Conservation (phyloP, 2,888 invertebrate species). For the Stegana nigrithorax region DNA sequence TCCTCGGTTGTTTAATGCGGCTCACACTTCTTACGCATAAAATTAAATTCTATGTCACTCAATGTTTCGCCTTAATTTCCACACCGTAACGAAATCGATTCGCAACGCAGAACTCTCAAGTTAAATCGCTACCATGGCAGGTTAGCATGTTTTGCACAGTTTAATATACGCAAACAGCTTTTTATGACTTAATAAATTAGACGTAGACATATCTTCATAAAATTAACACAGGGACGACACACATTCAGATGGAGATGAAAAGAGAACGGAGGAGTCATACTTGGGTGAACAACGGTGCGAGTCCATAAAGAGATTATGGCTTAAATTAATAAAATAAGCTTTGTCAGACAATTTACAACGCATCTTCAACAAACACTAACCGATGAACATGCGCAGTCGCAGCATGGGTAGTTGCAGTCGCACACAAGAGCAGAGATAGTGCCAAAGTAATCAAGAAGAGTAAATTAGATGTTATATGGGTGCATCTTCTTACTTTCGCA, state of each 20-base stretch:
- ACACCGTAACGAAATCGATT: constrained; percentile 33
- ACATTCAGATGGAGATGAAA: constrained; percentile 14
- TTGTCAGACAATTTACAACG: constrained; percentile 65
- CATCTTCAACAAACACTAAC: constrained; percentile 54
- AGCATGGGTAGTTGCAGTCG: constrained; percentile 33
- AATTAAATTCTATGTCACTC: constrained; percentile 37
- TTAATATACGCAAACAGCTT: constrained; percentile 61
- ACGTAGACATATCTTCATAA: constrained; percentile 32
- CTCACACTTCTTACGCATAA: constrained; percentile 30
- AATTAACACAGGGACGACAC: constrained; percentile 6
- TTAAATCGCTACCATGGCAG: not conserved
- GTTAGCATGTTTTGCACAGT: constrained; percentile 52
- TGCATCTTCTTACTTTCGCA: too few species aligned
- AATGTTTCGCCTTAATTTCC: constrained; percentile 40
- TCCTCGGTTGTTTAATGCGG: too few species aligned
- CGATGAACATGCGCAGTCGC: constrained; percentile 23
- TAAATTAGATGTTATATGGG: constrained; percentile 20
- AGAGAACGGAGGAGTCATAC: too few species aligned
- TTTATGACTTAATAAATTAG: constrained; percentile 58
- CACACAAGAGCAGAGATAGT: not conserved
- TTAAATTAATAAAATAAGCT: constrained; percentile 65
- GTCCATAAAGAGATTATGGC: constrained; percentile 52
- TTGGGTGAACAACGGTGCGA: constrained; percentile 29
- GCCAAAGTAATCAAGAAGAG: too few species aligned
- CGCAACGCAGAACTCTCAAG: constrained; percentile 21